Conservation (phyloP, 2,888 invertebrate genomes). For the Hipparchia sbordonii region DNA sequence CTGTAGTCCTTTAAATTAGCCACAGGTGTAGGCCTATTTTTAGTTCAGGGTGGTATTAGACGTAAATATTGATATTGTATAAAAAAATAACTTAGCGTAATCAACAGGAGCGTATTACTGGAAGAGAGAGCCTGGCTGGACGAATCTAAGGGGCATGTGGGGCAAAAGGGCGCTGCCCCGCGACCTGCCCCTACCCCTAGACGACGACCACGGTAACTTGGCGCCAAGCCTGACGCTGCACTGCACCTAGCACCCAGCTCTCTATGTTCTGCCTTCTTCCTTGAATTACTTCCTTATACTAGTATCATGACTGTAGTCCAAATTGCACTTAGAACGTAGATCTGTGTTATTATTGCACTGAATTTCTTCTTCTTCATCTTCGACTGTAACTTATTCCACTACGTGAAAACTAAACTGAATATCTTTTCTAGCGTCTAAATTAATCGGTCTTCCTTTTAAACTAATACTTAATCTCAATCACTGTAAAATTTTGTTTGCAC, state of each 20-base stretch:
- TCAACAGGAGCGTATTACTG: slow-evolving; percentile 87
- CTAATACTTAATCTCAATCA: too few relatives aligned
- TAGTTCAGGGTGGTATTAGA: background rate
- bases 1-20: too few relatives aligned
- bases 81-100: slow-evolving; percentile 24
- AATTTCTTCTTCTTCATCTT: too few relatives aligned
- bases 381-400: too few relatives aligned
- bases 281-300: too few relatives aligned
- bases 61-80: background rate
- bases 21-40: too few relatives aligned
- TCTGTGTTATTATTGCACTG: background rate
- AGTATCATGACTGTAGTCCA: too few relatives aligned
- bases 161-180: slow-evolving; percentile 85
- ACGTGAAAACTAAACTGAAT: too few relatives aligned
- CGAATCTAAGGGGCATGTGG: slow-evolving; percentile 91
- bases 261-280: too few relatives aligned
- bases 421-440: too few relatives aligned
- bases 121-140: slow-evolving; percentile 91
- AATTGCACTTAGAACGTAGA: background rate
- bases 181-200: slow-evolving; percentile 51
- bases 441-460: too few relatives aligned
- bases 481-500: too few relatives aligned
- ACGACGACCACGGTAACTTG: slow-evolving; percentile 66
- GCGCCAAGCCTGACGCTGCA: slow-evolving; percentile 29
- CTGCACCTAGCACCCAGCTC: background rate